These are phyloP conservation scores for Pollachius pollachius DNA, from an alignment of 2,113 vertebrate species.

Conservation along the genomic window DNA sequence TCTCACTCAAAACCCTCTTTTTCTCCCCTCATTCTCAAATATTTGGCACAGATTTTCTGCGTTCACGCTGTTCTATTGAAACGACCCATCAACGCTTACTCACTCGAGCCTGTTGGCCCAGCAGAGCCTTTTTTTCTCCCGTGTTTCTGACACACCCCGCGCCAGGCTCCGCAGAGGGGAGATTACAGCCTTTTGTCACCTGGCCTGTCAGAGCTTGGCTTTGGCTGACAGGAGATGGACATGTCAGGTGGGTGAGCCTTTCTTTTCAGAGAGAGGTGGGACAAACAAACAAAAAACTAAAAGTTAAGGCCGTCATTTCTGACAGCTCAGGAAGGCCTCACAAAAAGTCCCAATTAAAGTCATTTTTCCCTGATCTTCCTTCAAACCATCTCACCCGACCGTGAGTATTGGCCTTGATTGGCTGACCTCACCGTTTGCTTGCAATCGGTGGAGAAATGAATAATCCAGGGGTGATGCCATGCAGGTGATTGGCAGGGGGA, in stretches of 20 bases:
- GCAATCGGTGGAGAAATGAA: slow-evolving; percentile 16
- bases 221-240: slow-evolving; percentile 53
- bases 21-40: slow-evolving; percentile 10
- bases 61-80: slow-evolving; percentile 62
- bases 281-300: slow-evolving; percentile 4
- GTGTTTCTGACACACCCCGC: slow-evolving; percentile 70
- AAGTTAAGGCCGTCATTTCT: slow-evolving; percentile 15
- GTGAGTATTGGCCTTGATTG: background rate
- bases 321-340: slow-evolving; percentile 18
- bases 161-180: slow-evolving; percentile 43
- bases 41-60: slow-evolving; percentile 57
- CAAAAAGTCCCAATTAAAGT: slow-evolving; percentile 1
- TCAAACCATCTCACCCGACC: background rate
- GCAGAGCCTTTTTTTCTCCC: slow-evolving; percentile 48
- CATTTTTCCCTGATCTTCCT: slow-evolving; percentile 1
- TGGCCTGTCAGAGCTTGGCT: slow-evolving; percentile 54
- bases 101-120: slow-evolving; percentile 48
- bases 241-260: slow-evolving; percentile 53
- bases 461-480: slow-evolving; percentile 5
- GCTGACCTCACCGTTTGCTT: slow-evolving; percentile 9
- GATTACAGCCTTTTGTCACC: slow-evolving; percentile 75
- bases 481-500: slow-evolving; percentile 20
- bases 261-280: slow-evolving; percentile 34
- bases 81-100: slow-evolving; percentile 70
- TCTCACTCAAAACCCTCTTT: slow-evolving; percentile 42